These are phyloP conservation scores for Gymnarchus niloticus DNA, from an alignment of 2,113 vertebrate species.

Conservation along the genomic window DNA sequence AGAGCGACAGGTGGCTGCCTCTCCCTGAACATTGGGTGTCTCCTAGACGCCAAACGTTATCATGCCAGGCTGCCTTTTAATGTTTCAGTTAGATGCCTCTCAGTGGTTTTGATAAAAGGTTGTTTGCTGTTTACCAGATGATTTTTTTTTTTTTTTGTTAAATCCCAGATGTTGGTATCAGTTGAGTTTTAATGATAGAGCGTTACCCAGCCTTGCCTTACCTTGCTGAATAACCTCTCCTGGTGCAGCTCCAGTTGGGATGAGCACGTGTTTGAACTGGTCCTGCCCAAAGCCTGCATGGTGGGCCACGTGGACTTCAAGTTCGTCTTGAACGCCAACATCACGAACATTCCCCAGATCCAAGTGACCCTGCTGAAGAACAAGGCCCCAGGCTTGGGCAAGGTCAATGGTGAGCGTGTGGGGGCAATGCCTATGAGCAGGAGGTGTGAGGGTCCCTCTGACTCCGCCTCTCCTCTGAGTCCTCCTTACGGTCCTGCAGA, in stretches of 20 bases:
- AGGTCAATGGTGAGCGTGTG: slow-evolving; percentile 83
- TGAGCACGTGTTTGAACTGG: slow-evolving; percentile 95
- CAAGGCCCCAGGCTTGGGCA: slow-evolving; percentile 91
- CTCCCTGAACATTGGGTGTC: too few species aligned
- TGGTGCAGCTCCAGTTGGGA: slow-evolving; percentile 89
- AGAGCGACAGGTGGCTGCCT: slow-evolving; percentile 76
- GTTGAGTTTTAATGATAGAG: not conserved
- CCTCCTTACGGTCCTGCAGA: slow-evolving; percentile 62
- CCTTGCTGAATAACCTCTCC: not conserved
- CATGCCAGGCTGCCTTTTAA: too few species aligned
- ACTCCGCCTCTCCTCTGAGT: not conserved
- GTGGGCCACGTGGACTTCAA: slow-evolving; percentile 99
- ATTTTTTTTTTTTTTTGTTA: not conserved
- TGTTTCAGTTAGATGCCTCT: too few species aligned
- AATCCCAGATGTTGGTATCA: not conserved
- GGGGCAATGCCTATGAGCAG: not conserved
- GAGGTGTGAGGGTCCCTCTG: not conserved
- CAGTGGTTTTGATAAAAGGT: too few species aligned
- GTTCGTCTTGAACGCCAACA: slow-evolving; percentile 94
- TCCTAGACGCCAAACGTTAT: too few species aligned
- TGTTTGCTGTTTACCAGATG: too few species aligned
- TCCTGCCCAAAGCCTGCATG: slow-evolving; percentile 97
- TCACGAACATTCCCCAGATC: slow-evolving; percentile 96
- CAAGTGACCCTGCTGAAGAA: slow-evolving; percentile 97
- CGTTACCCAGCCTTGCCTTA: not conserved